These are phyloP conservation scores for Temnothorax rugatulus DNA, from an alignment of 2,888 invertebrate genomes.

Conservation along the genomic window DNA sequence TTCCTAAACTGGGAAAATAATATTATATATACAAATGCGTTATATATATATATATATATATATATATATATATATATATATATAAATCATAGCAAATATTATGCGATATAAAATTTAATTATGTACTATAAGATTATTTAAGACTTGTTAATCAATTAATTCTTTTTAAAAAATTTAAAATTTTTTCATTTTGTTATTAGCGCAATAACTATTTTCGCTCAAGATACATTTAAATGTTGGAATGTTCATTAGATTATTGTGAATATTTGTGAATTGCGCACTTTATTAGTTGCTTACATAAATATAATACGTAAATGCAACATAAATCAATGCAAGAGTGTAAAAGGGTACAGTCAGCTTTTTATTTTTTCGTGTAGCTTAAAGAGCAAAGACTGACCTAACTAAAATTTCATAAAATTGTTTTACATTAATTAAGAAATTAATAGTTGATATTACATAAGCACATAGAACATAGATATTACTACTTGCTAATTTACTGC, in stretches of 20 bases:
- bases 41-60: too few relatives aligned
- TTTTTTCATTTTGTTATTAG: background rate
- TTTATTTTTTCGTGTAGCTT: slow-evolving; percentile 27
- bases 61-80: too few relatives aligned
- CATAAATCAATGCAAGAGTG: slow-evolving; percentile 48
- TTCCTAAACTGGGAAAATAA: background rate
- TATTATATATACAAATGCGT: slow-evolving; percentile 12
- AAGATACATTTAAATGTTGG: slow-evolving; percentile 27
- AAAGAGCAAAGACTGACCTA: slow-evolving; percentile 31
- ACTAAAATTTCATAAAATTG: slow-evolving; percentile 14
- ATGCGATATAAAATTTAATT: slow-evolving; percentile 6
- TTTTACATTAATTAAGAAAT: slow-evolving; percentile 24
- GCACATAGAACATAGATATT: background rate
- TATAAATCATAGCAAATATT: background rate
- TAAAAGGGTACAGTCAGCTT: slow-evolving; percentile 1
- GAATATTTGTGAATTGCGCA: slow-evolving; percentile 16
- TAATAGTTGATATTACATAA: background rate
- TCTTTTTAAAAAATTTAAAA: background rate
- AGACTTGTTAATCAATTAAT: background rate
- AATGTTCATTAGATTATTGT: slow-evolving; percentile 25
- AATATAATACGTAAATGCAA: slow-evolving; percentile 28
- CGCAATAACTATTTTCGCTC: background rate
- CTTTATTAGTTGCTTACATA: background rate
- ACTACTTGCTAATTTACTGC: background rate
- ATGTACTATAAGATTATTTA: background rate